A percentile compares a stretch with the other conserved stretches of the same genome.
phyloP scores from a whole-genome alignment of 2,888 invertebrate species.

The Chelonus formosanus region DNA sequence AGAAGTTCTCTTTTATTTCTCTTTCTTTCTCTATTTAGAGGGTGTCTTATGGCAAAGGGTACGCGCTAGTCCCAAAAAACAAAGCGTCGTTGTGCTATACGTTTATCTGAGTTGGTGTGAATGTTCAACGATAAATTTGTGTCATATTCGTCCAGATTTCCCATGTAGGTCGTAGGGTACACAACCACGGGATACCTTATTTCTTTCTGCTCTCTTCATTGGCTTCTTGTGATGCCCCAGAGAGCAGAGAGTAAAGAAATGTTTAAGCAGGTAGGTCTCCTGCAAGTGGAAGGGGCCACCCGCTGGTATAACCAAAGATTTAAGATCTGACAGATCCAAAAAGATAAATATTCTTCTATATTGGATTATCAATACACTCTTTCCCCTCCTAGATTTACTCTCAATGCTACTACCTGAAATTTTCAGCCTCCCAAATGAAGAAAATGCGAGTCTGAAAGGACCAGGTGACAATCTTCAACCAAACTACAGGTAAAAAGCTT shows the following conservation, averaged over 20 bases:
- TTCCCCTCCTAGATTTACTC: constrained; percentile 3
- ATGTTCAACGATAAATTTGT: constrained; percentile 39
- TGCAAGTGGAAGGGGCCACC: constrained; percentile 38
- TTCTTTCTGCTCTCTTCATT: constrained; percentile 2
- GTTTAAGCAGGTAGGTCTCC: constrained; percentile 28
- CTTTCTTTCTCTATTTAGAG: constrained; percentile 5
- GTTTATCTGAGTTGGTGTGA: constrained; percentile 11
- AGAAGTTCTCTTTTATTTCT: not conserved
- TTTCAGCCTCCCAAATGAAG: not conserved
- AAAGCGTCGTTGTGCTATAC: constrained; percentile 18
- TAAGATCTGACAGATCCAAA: constrained; percentile 44
- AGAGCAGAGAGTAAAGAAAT: constrained; percentile 16
- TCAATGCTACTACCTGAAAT: constrained; percentile 37
- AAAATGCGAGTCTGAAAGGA: too few relatives aligned
- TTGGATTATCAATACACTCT: constrained; percentile 45
- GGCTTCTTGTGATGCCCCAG: not conserved
- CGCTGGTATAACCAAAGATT: constrained; percentile 44
- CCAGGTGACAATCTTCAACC: too few relatives aligned
- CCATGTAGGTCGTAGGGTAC: constrained; percentile 17
- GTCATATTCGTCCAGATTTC: constrained; percentile 36
- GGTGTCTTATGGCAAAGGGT: constrained; percentile 7
- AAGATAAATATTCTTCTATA: constrained; percentile 48
- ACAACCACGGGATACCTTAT: constrained; percentile 18
- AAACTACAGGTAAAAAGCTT: too few relatives aligned
- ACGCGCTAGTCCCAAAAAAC: constrained; percentile 13